A percentile compares a stretch with the other conserved stretches of the same genome.
phyloP scores from a whole-genome alignment of 37 sponge, comb jelly and placozoan genomes.

The Corticium candelabrum region DNA sequence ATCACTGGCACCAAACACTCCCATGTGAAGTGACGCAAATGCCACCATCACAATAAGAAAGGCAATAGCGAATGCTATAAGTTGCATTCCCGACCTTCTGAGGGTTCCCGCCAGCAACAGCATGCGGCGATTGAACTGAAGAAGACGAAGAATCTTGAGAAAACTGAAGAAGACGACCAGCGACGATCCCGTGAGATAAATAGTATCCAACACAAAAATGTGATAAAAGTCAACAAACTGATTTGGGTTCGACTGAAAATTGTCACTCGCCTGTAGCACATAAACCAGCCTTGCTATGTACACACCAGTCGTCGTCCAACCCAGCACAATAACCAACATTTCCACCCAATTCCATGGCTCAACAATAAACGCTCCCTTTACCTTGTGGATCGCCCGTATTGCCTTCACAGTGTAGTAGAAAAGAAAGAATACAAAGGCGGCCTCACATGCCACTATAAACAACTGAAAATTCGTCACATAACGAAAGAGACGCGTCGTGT shows the following conservation, averaged over 20 bases:
- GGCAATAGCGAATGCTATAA: neutral
- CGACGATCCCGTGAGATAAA: neutral
- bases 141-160: neutral
- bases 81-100: neutral
- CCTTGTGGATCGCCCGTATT: neutral
- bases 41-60: neutral
- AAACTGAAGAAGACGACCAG: neutral
- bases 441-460: neutral
- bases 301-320: neutral
- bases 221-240: neutral
- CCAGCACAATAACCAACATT: neutral
- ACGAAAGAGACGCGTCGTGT: constrained; percentile 1
- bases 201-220: neutral
- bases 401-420: neutral
- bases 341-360: neutral
- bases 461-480: neutral
- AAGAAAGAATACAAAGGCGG: neutral
- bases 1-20: neutral
- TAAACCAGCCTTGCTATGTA: neutral
- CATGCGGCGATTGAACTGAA: neutral
- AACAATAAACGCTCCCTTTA: neutral
- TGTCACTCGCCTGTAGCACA: neutral
- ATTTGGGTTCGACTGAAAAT: neutral
- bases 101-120: neutral
- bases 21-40: neutral